Evolutionary conservation across 1,140 invertebrate species (phyloP).

Genomic region (Vollenhovia emeryi): DNA sequence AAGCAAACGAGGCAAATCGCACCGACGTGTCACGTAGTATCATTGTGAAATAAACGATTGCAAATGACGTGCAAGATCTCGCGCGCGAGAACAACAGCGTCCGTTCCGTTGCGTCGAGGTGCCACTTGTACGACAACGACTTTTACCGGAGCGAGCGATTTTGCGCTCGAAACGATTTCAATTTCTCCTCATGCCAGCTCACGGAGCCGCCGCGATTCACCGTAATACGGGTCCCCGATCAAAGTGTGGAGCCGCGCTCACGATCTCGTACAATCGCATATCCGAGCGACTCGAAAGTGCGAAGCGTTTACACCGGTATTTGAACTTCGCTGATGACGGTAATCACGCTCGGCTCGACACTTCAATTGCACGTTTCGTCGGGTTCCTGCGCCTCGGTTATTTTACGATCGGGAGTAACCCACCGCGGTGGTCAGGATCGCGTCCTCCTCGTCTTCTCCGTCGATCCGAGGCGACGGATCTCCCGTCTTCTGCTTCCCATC

Average conservation of each 20-base stretch:
- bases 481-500: not conserved
- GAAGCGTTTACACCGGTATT: constrained; percentile 80
- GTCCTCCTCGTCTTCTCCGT: constrained; percentile 61
- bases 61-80: not conserved
- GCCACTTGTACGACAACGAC: not conserved
- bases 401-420: constrained; percentile 78
- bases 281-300: constrained; percentile 77
- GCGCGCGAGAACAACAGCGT: not conserved
- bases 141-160: constrained; percentile 61
- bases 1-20: not conserved
- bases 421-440: constrained; percentile 72
- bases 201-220: constrained; percentile 56
- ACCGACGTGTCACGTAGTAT: not conserved
- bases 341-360: constrained; percentile 76
- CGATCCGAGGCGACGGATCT: constrained; percentile 39
- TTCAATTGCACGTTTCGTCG: constrained; percentile 81
- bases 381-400: constrained; percentile 78
- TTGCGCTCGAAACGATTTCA: constrained; percentile 66
- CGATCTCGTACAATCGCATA: constrained; percentile 75
- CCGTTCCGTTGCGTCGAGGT: not conserved
- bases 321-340: constrained; percentile 81
- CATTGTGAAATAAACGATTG: not conserved
- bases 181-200: constrained; percentile 63
- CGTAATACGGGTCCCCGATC: constrained; percentile 69
- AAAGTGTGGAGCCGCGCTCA: constrained; percentile 70